These are phyloP conservation scores for Cepaea hortensis DNA, from an alignment of 2,888 invertebrate species.

Conservation along the genomic window DNA sequence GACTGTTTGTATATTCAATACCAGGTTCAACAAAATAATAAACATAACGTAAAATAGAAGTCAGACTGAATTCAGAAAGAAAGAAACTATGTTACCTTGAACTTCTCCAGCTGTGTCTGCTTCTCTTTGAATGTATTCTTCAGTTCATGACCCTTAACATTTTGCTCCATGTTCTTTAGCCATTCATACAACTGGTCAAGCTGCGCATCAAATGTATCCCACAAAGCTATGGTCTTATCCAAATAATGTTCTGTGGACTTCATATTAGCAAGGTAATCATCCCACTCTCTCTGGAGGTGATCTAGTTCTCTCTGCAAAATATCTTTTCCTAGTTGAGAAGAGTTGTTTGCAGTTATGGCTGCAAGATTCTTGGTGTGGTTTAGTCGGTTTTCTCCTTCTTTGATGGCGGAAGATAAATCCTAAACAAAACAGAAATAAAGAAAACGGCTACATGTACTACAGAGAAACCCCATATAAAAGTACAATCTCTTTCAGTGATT, in stretches of 20 bases:
- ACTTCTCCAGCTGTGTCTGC: constrained; percentile 85
- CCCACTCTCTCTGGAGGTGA: constrained; percentile 94
- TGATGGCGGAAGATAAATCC: constrained; percentile 64
- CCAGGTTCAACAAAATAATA: not conserved
- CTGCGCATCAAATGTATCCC: constrained; percentile 87
- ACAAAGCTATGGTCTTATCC: constrained; percentile 89
- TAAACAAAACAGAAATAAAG: constrained; percentile 42
- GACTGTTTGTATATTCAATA: not conserved
- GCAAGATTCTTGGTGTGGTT: constrained; percentile 59
- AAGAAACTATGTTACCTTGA: constrained; percentile 78
- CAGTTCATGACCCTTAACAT: constrained; percentile 88
- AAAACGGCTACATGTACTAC: not conserved
- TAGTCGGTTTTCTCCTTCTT: constrained; percentile 67
- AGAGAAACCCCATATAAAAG: not conserved
- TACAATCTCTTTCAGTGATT: not conserved
- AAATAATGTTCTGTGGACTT: constrained; percentile 81
- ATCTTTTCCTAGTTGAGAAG: constrained; percentile 90
- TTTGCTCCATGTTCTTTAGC: constrained; percentile 89
- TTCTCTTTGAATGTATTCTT: constrained; percentile 91
- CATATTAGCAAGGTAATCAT: constrained; percentile 64
- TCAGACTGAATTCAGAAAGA: not conserved
- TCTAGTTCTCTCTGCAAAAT: constrained; percentile 90
- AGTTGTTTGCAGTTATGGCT: constrained; percentile 82
- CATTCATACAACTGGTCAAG: constrained; percentile 87
- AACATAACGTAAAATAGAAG: not conserved